Conservation (phyloP, 1,140 invertebrate species). For the Zaprionus nigranus region DNA sequence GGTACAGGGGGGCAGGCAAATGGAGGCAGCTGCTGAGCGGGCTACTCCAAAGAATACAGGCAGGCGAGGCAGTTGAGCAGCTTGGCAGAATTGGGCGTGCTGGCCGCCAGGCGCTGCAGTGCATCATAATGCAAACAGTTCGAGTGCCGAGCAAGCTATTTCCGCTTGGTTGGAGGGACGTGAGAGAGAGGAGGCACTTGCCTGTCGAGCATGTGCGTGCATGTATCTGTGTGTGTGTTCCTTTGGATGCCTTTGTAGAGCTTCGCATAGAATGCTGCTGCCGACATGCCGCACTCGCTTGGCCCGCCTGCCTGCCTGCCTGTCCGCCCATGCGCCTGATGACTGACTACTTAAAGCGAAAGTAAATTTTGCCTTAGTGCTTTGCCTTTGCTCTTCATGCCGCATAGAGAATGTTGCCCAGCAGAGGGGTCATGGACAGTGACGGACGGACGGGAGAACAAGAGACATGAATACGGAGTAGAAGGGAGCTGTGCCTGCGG, state of each 20-base stretch:
- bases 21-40: conserved; percentile 59
- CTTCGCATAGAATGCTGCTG: conserved; percentile 59
- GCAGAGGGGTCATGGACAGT: neutral
- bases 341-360: conserved; percentile 77
- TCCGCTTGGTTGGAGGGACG: conserved; percentile 44
- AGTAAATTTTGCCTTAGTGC: conserved; percentile 76
- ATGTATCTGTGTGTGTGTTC: conserved; percentile 53
- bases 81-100: neutral
- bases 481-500: conserved; percentile 23
- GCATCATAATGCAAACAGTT: conserved; percentile 80
- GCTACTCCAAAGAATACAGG: conserved; percentile 47
- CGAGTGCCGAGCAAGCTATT: conserved; percentile 69
- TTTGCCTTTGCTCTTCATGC: conserved; percentile 51
- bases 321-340: conserved; percentile 20
- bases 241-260: conserved; percentile 45
- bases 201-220: conserved; percentile 13
- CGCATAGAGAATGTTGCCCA: conserved; percentile 47
- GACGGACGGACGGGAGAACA: neutral
- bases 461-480: neutral
- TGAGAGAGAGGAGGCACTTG: conserved; percentile 45
- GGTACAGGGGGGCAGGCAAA: neutral
- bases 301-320: conserved; percentile 6
- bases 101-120: conserved; percentile 42
- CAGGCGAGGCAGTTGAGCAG: neutral
- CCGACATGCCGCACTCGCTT: conserved; percentile 29